These are phyloP conservation scores for Chironomus striatipennis DNA, from an alignment of 1,140 invertebrate species.

Conservation along the genomic window DNA sequence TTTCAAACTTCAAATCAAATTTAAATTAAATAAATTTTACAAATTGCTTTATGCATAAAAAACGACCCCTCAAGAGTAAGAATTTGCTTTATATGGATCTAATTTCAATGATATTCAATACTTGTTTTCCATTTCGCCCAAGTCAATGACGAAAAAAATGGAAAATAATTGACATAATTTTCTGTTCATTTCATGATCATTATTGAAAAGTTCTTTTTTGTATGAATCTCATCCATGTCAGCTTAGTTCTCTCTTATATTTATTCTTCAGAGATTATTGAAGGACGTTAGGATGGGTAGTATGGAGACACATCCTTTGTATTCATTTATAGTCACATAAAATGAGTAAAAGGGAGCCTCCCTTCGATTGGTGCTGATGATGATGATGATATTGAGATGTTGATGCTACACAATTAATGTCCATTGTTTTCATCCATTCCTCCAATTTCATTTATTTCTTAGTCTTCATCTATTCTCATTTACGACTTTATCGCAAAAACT, in stretches of 20 bases:
- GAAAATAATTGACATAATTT: constrained; percentile 21
- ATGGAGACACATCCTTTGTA: no score
- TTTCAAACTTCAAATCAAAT: no score
- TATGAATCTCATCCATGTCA: background rate
- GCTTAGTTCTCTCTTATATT: no score
- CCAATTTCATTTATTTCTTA: background rate
- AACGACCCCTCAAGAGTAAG: no score
- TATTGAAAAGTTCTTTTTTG: background rate
- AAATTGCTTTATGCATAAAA: no score
- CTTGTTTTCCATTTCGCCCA: background rate
- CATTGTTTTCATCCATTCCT: background rate
- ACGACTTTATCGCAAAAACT: background rate
- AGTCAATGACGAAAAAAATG: background rate
- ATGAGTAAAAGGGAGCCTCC: background rate
- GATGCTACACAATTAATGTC: background rate
- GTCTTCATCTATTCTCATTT: background rate
- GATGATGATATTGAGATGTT: constrained; percentile 5
- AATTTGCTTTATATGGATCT: no score
- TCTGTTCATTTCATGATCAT: constrained; percentile 17
- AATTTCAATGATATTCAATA: no score
- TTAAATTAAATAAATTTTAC: no score
- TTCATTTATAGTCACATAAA: background rate
- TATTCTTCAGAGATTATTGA: no score
- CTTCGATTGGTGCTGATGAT: background rate
- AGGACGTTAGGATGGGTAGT: no score